phyloP scores from a whole-genome alignment of 1,140 invertebrate genomes.

The Penaeus chinensis region DNA sequence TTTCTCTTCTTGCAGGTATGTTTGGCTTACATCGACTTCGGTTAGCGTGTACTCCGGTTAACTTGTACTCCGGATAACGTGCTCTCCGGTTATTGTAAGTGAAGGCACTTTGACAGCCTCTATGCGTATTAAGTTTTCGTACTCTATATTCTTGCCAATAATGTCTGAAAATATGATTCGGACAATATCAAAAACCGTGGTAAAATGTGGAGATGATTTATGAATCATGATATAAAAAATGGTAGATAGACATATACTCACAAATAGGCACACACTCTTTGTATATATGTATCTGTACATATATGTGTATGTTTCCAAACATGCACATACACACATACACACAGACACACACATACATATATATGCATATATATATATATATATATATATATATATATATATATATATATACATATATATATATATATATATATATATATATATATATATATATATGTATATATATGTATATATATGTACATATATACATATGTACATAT shows the following conservation, averaged over 20 bases:
- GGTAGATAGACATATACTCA: not conserved
- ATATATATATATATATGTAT: constrained; percentile 13
- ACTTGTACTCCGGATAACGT: no score
- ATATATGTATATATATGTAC: constrained; percentile 17
- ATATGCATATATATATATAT: constrained; percentile 8
- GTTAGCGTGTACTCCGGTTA: no score
- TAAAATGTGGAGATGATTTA: not conserved
- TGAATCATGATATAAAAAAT: not conserved
- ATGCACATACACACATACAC: not conserved
- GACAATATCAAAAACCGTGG: no score
- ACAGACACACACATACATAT: not conserved
- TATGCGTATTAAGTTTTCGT: no score
- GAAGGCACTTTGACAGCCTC: no score
- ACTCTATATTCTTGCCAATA: no score
- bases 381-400: not conserved
- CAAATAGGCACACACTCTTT: not conserved
- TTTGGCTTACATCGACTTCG: no score
- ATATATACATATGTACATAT: not conserved
- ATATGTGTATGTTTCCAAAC: not conserved
- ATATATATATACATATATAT: constrained; percentile 7
- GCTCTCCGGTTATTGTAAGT: no score
- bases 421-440: not conserved
- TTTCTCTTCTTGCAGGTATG: no score
- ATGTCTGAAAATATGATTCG: no score
- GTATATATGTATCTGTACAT: not conserved